Percentiles rank a stretch among this genome's conserved stretches.
Evolutionary conservation across 1,140 invertebrate species (phyloP).

Genomic region (Brachionus rubens): DNA sequence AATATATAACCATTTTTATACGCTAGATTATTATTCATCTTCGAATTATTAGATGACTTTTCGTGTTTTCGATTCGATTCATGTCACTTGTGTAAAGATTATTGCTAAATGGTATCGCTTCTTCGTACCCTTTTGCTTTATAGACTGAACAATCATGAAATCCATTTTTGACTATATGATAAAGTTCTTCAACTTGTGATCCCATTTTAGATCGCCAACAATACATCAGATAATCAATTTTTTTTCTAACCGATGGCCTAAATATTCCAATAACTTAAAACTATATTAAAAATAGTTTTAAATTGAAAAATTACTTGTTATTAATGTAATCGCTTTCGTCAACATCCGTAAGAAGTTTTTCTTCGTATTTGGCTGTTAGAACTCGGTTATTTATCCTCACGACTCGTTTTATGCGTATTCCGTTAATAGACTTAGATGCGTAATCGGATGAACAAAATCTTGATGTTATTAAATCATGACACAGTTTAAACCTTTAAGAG

Average conservation of each 20-base stretch:
- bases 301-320: constrained; percentile 46
- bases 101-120: constrained; percentile 58
- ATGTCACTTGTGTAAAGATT: constrained; percentile 56
- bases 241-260: constrained; percentile 41
- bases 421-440: constrained; percentile 52
- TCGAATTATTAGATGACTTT: constrained; percentile 10
- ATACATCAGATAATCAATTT: constrained; percentile 40
- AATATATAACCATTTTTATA: constrained; percentile 34
- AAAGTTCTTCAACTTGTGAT: constrained; percentile 22
- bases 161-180: constrained; percentile 50
- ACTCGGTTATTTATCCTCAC: constrained; percentile 57
- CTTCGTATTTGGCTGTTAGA: constrained; percentile 55
- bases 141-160: constrained; percentile 55
- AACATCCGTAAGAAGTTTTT: constrained; percentile 51
- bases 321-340: constrained; percentile 48
- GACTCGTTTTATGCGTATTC: constrained; percentile 56
- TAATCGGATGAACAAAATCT: constrained; percentile 59
- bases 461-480: constrained; percentile 58
- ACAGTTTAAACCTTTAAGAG: constrained; percentile 56
- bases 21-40: not conserved
- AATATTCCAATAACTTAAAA: too few relatives aligned
- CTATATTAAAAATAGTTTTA: too few relatives aligned
- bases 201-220: constrained; percentile 4
- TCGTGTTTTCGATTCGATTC: constrained; percentile 52
- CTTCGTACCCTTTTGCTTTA: constrained; percentile 55